These are phyloP conservation scores for Sternarchorhynchus goeldii DNA, from an alignment of 2,797 vertebrate genomes.

Conservation along the genomic window DNA sequence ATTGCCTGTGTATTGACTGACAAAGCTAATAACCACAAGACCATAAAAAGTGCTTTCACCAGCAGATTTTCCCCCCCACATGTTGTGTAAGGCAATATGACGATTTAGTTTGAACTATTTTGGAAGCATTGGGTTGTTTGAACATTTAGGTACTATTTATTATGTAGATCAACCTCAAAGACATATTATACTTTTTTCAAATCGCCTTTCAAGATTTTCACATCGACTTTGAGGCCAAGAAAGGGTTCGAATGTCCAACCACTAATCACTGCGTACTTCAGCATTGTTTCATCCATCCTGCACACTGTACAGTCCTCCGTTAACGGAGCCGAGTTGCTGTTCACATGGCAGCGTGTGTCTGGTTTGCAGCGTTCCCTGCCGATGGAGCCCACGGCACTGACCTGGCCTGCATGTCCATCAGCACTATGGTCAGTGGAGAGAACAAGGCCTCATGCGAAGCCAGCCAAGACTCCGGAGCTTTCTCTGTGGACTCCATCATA, in stretches of 20 bases:
- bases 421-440: conserved; percentile 73
- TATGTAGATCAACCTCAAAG: too few species aligned
- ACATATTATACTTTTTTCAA: too few species aligned
- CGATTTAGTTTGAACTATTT: conserved; percentile 4
- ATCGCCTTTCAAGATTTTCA: neutral
- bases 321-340: conserved; percentile 9
- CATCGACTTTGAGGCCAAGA: neutral
- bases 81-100: neutral
- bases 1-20: conserved; percentile 34
- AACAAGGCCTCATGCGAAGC: conserved; percentile 80
- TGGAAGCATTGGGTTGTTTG: neutral
- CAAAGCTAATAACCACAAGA: conserved; percentile 22
- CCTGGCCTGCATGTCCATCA: conserved; percentile 80
- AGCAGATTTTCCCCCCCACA: neutral
- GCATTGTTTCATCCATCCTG: neutral
- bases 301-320: neutral
- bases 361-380: conserved; percentile 79
- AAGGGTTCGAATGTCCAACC: neutral
- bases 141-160: neutral
- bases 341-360: conserved; percentile 40
- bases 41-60: conserved; percentile 27
- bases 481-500: conserved; percentile 73
- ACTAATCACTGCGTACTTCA: neutral
- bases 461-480: conserved; percentile 69
- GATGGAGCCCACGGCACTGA: conserved; percentile 78